Evolutionary conservation across 2,113 vertebrate genomes (phyloP), one percentile per base, ranked within the genome.

Genomic region (Taurulus bubalis): DNA sequence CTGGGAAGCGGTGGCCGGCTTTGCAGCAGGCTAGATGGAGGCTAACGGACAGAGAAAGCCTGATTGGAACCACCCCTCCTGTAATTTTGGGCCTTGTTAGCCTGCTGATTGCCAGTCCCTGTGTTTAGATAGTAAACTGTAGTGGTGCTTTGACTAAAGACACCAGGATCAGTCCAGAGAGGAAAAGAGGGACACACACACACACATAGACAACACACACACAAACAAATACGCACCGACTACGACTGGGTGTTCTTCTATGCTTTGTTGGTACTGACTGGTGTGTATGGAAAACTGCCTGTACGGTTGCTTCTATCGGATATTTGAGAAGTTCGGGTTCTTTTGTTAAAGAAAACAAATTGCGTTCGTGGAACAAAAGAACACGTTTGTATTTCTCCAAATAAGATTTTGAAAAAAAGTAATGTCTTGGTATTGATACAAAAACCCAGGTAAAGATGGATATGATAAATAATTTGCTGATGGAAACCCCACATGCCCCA

Each of bases 91-190:
- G 91, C 91, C 92, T 92, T 92, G 87, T 94, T 93, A 91, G 92
- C 75, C 73, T 18, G 36, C 85, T 91, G 93, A 93, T 95, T 90
- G 82, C 89, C 80, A 90, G 75, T 86, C 85, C 83, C 87, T 83
- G 88, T 89, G 92, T 95, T 95, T 92, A 94, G 92, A 94, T 92
- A 91, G 94, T 93, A 93, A 94, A 94, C 89, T 86, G 56, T 85
- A 87, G 87, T 58, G 84, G 89, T 91, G 83, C 91, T 91, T 90
- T 86, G 85, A 93, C 91, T 94, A 93, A 94, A 94, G 90, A 92
- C 85, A 90, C 80, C 70, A 76, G 69, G 67, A 67, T 80, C 67
- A 78, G 76, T 79, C 73, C 74, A 62, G 65, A 80, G 68, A 71
- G 36, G 34, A 62, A 83, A 84, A 67, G 12, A 60, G 80, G 53